phyloP scores from a whole-genome alignment of 2,888 invertebrate species.

The Dromius quadrimaculatus region DNA sequence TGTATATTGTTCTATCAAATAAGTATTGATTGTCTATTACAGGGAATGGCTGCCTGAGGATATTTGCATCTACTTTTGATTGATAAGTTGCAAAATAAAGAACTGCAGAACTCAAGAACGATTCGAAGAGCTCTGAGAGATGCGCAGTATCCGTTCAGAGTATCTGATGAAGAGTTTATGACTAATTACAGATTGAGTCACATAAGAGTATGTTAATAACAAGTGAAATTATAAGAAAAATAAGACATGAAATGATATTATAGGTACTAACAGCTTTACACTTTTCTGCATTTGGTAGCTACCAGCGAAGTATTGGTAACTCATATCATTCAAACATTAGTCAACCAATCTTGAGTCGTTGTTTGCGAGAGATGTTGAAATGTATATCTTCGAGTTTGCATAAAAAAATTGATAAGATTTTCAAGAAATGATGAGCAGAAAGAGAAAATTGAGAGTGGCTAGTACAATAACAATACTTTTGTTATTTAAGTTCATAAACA shows the following conservation, averaged over 20 bases:
- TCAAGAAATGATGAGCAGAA: conserved; percentile 5
- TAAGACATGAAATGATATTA: background rate
- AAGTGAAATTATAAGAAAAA: too few relatives aligned
- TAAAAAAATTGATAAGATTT: conserved; percentile 17
- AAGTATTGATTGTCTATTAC: too few relatives aligned
- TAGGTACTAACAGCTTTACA: conserved; percentile 26
- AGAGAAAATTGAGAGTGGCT: conserved; percentile 4
- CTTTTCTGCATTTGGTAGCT: conserved; percentile 35
- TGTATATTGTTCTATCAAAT: too few relatives aligned
- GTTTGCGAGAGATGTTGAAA: conserved; percentile 30
- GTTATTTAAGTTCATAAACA: background rate
- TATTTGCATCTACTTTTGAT: too few relatives aligned
- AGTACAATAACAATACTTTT: background rate
- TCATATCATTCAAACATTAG: conserved; percentile 29
- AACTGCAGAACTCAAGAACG: too few relatives aligned
- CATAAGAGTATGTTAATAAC: too few relatives aligned
- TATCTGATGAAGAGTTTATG: too few relatives aligned
- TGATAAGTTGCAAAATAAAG: too few relatives aligned
- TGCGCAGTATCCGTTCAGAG: too few relatives aligned
- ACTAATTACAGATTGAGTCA: too few relatives aligned
- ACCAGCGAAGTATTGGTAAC: conserved; percentile 40
- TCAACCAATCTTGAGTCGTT: conserved; percentile 38
- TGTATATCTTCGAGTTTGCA: background rate
- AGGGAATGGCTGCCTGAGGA: too few relatives aligned
- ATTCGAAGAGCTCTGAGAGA: too few relatives aligned